Evolutionary conservation across 1,140 invertebrate species (phyloP).

Genomic region (Tenebrio molitor): DNA sequence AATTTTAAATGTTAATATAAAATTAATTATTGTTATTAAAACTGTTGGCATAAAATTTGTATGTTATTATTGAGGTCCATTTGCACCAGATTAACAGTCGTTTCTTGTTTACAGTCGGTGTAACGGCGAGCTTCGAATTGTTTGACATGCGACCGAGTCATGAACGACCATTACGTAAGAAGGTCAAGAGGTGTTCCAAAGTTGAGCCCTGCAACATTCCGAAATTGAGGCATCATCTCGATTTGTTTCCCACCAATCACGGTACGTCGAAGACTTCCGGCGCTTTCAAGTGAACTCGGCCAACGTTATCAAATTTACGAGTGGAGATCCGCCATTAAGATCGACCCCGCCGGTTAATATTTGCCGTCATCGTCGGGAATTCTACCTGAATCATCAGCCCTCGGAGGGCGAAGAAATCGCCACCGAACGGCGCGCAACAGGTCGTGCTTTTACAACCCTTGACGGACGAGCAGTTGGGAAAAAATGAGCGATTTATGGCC

Average conservation of each 20-base stretch:
- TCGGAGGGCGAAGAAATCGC: neutral
- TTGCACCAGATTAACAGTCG: neutral
- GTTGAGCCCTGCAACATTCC: no score
- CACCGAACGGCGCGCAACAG: constrained; percentile 1
- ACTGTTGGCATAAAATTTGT: constrained; percentile 20
- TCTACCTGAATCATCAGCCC: constrained; percentile 1
- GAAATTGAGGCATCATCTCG: neutral
- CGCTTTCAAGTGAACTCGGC: no score
- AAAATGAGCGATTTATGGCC: neutral
- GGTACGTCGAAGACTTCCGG: no score
- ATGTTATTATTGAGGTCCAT: constrained; percentile 20
- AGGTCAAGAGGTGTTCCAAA: constrained; percentile 18
- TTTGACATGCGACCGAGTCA: constrained; percentile 5
- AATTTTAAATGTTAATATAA: constrained; percentile 27
- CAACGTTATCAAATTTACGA: no score
- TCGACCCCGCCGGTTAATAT: neutral
- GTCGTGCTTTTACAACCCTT: constrained; percentile 1
- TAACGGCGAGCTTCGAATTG: no score
- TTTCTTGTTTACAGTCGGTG: no score
- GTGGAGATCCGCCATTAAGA: no score
- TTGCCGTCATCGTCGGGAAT: neutral
- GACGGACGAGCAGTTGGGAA: neutral
- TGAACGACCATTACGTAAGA: constrained; percentile 10
- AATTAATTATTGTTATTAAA: constrained; percentile 33
- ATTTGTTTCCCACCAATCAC: no score